Percentiles rank a stretch among this genome's conserved stretches.
Evolutionary conservation across 2,888 invertebrate genomes (phyloP).

Genomic region (Elysia crispata): DNA sequence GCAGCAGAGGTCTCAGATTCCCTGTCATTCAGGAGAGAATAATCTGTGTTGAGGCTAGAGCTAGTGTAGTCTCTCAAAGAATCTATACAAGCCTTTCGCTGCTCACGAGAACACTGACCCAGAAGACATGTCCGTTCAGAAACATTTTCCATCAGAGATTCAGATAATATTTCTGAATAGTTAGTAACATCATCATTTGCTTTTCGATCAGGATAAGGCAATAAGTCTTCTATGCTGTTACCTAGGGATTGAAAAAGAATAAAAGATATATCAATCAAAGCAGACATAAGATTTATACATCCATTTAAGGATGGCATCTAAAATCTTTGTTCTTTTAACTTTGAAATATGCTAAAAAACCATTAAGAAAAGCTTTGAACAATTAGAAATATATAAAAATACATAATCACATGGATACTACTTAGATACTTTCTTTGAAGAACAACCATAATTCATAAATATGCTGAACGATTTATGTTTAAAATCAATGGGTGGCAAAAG

Average conservation of each 20-base stretch:
- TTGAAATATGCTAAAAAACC: too few relatives aligned
- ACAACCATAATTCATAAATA: too few relatives aligned
- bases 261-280: too few relatives aligned
- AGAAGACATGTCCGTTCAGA: conserved; percentile 60
- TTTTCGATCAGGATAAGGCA: conserved; percentile 55
- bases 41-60: conserved; percentile 37
- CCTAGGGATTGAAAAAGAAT: conserved; percentile 16
- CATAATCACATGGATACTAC: too few relatives aligned
- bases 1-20: conserved; percentile 44
- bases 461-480: too few relatives aligned
- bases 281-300: too few relatives aligned
- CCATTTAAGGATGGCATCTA: too few relatives aligned
- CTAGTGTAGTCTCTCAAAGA: conserved; percentile 62
- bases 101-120: conserved; percentile 62
- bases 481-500: too few relatives aligned
- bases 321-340: too few relatives aligned
- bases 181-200: background rate
- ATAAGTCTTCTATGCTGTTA: conserved; percentile 66
- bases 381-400: too few relatives aligned
- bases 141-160: conserved; percentile 39
- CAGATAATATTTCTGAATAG: background rate
- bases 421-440: too few relatives aligned
- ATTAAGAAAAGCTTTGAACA: too few relatives aligned
- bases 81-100: conserved; percentile 64
- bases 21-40: conserved; percentile 36